A percentile compares a stretch with the other conserved stretches of the same genome.
Evolutionary conservation across 2,888 invertebrate species (phyloP).

Genomic region (Heteromyza rotundicornis): DNA sequence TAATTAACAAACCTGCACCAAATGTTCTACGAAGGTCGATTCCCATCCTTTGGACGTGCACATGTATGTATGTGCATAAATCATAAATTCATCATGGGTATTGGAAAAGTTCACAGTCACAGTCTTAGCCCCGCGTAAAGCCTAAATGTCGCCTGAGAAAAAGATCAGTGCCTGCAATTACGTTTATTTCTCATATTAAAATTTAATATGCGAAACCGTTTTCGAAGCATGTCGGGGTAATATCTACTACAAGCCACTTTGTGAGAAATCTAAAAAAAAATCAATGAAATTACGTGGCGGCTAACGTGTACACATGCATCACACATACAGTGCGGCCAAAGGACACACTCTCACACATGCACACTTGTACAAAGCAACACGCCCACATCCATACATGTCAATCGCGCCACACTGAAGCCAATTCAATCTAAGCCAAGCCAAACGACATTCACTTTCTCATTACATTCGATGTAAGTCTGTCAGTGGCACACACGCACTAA

Average conservation of each 20-base stretch:
- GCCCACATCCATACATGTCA: too few species aligned
- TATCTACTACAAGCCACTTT: too few species aligned
- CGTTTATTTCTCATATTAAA: neutral
- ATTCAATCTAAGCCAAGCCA: too few species aligned
- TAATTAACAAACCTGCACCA: slow-evolving; percentile 3
- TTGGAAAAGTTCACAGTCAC: neutral
- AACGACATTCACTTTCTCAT: too few species aligned
- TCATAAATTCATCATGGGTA: neutral
- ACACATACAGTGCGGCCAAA: too few species aligned
- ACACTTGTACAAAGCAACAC: too few species aligned
- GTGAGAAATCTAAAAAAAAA: neutral
- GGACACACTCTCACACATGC: too few species aligned
- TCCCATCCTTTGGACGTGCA: slow-evolving; percentile 20
- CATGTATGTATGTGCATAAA: neutral
- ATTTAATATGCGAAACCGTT: slow-evolving; percentile 13
- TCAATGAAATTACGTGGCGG: slow-evolving; percentile 12
- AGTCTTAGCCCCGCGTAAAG: neutral
- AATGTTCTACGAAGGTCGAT: slow-evolving; percentile 28
- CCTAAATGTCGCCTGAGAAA: slow-evolving; percentile 14
- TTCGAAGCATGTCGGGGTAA: neutral
- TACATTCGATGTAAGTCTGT: too few species aligned
- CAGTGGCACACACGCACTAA: too few species aligned
- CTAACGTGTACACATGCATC: neutral
- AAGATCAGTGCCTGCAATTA: slow-evolving; percentile 15
- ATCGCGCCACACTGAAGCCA: too few species aligned